phyloP scores from a whole-genome alignment of 2,797 vertebrate species.

The Monodelphis domestica region DNA sequence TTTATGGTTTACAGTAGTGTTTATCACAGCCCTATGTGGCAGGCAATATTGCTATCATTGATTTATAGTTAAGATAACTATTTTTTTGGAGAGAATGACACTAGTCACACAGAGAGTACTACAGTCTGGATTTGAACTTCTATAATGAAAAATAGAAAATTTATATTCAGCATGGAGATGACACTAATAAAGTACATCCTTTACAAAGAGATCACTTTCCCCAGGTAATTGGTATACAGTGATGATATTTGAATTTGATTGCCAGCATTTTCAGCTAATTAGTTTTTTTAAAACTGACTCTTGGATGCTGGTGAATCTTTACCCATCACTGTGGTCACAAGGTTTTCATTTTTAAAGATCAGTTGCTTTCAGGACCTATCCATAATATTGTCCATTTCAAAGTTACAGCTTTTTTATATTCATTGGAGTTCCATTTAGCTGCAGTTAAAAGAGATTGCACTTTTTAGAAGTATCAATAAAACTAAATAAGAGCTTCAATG shows the following conservation, averaged over 20 bases:
- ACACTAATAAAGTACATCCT: conserved; percentile 6
- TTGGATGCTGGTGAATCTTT: conserved; percentile 3
- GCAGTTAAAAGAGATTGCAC: background rate
- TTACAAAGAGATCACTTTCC: background rate
- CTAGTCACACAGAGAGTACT: background rate
- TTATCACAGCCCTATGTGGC: background rate
- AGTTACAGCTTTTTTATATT: conserved; percentile 13
- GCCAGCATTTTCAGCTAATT: background rate
- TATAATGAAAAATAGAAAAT: background rate
- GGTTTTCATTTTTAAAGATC: background rate
- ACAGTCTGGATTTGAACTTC: background rate
- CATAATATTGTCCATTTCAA: background rate
- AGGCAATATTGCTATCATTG: background rate
- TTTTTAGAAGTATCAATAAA: conserved; percentile 1
- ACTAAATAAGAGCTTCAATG: background rate
- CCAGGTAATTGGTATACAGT: background rate
- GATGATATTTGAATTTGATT: background rate
- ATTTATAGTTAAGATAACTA: background rate
- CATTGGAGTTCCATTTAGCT: conserved; percentile 3
- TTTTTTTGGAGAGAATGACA: background rate
- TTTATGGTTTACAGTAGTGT: background rate
- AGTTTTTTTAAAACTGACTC: background rate
- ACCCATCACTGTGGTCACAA: background rate
- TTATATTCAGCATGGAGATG: background rate
- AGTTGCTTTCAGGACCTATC: background rate